Percentiles rank a stretch among this genome's conserved stretches.
Conservation (phyloP, 2,888 invertebrate species). For the Troglohyphantes excavatus region DNA sequence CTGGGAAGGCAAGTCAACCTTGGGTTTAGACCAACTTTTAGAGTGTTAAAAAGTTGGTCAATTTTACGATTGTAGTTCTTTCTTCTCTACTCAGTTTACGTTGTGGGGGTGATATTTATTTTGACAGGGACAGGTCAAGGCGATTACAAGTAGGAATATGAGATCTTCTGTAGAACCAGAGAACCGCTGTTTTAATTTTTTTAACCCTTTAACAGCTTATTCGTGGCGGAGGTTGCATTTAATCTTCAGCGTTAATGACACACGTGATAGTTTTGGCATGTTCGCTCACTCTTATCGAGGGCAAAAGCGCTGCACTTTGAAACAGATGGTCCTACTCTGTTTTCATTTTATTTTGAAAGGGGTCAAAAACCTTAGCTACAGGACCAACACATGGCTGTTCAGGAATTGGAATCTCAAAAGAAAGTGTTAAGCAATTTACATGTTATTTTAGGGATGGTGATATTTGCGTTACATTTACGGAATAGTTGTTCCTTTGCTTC, state of each 20-base stretch:
- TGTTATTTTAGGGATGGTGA: too few species aligned
- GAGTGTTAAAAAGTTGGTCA: too few species aligned
- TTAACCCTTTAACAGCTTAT: neutral
- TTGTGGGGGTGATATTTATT: neutral
- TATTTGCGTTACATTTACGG: too few species aligned
- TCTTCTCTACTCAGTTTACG: too few species aligned
- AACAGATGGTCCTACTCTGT: neutral
- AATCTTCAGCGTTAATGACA: neutral
- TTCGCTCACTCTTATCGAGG: neutral
- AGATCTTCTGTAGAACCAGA: neutral
- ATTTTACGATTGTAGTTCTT: too few species aligned
- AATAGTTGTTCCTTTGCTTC: too few species aligned
- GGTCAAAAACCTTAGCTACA: neutral
- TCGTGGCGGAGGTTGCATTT: neutral
- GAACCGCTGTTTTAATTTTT: neutral
- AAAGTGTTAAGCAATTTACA: too few species aligned
- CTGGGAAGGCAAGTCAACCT: too few species aligned
- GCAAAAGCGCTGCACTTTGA: neutral
- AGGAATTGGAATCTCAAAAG: neutral
- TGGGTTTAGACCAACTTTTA: too few species aligned
- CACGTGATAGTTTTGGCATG: neutral
- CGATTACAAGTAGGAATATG: neutral
- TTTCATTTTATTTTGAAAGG: neutral
- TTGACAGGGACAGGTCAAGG: slow-evolving; percentile 1
- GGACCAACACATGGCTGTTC: neutral